phyloP scores from a whole-genome alignment of 2,797 vertebrate species.

The Rallus crepitans region DNA sequence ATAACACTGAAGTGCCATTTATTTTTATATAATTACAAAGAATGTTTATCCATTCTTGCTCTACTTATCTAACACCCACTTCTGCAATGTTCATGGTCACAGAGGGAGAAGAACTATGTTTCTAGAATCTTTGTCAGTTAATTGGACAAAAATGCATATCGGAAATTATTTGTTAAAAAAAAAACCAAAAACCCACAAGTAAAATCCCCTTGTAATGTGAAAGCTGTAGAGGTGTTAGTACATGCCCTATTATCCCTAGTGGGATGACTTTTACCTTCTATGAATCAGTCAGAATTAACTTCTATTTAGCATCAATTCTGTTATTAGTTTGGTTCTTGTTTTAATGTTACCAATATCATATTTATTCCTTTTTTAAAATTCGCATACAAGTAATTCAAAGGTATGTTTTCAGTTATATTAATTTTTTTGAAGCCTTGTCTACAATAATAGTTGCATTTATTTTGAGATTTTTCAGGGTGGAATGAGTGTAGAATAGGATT shows the following conservation, averaged over 20 bases:
- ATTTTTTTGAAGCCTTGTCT: background rate
- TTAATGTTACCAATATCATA: background rate
- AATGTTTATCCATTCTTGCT: conserved; percentile 64
- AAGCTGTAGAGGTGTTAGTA: background rate
- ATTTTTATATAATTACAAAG: conserved; percentile 59
- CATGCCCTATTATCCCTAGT: background rate
- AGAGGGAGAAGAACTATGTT: conserved; percentile 23
- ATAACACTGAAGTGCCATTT: conserved; percentile 61
- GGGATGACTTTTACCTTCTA: background rate
- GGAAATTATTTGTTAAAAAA: background rate
- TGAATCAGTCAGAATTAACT: background rate
- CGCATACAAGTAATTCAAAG: background rate
- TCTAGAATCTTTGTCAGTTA: conserved; percentile 21
- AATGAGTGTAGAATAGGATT: background rate
- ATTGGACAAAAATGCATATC: background rate
- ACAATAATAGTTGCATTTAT: background rate
- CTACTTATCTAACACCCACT: conserved; percentile 42
- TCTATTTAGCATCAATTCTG: background rate
- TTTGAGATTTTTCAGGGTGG: background rate
- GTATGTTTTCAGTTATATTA: background rate
- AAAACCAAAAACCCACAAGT: background rate
- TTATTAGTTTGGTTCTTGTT: background rate
- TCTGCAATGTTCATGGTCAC: conserved; percentile 57
- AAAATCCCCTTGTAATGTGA: background rate
- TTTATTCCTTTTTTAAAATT: background rate